Evolutionary conservation across 2,113 vertebrate genomes (phyloP).

Genomic region (Gymnarchus niloticus): DNA sequence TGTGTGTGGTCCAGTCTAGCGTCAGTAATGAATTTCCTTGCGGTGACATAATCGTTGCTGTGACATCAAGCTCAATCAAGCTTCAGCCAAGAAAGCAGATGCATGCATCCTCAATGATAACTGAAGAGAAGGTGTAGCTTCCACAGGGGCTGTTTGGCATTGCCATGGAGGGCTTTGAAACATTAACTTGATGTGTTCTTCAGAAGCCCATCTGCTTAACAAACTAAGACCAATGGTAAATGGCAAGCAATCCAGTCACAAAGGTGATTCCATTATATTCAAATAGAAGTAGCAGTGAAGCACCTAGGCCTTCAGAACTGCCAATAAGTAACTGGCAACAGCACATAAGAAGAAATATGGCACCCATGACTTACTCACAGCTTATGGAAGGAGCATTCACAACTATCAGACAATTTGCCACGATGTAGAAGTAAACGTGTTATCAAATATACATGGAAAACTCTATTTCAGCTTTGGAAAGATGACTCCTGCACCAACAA

Average conservation of each 20-base stretch:
- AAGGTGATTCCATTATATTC: background rate
- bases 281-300: background rate
- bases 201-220: constrained; percentile 6
- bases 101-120: background rate
- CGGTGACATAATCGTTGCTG: background rate
- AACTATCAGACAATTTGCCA: background rate
- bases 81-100: background rate
- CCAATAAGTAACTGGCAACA: background rate
- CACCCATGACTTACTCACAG: background rate
- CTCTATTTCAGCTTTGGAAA: background rate
- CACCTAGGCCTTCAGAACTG: background rate
- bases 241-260: background rate
- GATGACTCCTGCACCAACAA: background rate
- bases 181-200: background rate
- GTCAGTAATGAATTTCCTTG: background rate
- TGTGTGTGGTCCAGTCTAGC: background rate
- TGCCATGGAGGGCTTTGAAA: background rate
- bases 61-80: background rate
- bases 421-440: background rate
- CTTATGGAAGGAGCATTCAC: background rate
- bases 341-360: background rate
- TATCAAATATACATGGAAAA: background rate
- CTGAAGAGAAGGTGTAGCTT: background rate
- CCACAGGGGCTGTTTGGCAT: background rate
- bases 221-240: background rate